phyloP scores from a whole-genome alignment of 2,113 vertebrate species.

The Chunga burmeisteri region DNA sequence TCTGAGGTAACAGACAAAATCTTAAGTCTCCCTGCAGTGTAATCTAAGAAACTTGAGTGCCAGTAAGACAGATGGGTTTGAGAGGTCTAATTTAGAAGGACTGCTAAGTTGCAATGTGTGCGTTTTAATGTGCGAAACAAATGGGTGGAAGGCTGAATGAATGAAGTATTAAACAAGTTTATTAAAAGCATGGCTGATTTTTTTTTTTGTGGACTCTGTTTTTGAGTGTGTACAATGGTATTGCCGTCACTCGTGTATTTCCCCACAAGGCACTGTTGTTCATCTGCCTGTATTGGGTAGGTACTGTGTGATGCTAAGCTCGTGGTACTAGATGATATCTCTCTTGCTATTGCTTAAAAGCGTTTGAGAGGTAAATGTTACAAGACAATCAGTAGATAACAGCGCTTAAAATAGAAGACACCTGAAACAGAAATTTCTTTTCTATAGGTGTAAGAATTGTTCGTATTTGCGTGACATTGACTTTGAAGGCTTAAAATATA shows the following conservation, averaged over 20 bases:
- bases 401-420: not conserved
- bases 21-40: not conserved
- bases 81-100: constrained; percentile 42
- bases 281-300: not conserved
- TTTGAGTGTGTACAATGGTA: not conserved
- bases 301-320: not conserved
- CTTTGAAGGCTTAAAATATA: not conserved
- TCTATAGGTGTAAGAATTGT: not conserved
- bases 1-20: constrained; percentile 27
- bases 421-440: constrained; percentile 13
- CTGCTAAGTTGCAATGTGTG: not conserved
- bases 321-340: not conserved
- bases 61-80: constrained; percentile 32
- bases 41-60: constrained; percentile 28
- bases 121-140: not conserved
- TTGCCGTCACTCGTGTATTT: not conserved
- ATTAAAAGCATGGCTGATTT: not conserved
- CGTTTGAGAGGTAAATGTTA: not conserved
- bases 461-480: not conserved
- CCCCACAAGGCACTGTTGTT: not conserved
- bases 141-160: not conserved
- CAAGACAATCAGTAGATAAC: not conserved
- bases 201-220: not conserved
- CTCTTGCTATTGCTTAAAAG: not conserved
- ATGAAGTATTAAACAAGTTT: not conserved